Base-by-base conservation (phyloP, 2,113 vertebrate genomes). In the Lagopus leucura region DNA sequence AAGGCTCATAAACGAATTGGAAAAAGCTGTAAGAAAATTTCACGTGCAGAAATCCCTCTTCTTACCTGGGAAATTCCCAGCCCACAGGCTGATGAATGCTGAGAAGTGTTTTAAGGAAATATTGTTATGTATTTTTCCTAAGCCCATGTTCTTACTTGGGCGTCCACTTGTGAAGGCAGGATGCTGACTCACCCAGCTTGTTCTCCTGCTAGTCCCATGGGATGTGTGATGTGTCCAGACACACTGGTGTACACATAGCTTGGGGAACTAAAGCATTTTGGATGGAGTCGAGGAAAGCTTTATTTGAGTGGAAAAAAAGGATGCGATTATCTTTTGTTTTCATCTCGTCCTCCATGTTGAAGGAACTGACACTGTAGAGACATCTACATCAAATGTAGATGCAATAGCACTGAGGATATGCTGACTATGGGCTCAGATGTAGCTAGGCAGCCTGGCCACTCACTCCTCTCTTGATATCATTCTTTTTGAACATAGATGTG, bases 171-270 rank as follows among this genome's bases (percentile, higher is more conserved):
- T 71, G 76, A 86, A 96, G 69, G 73, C 92, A 95, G 96, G 96
- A 96, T 96, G 92, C 86, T 96, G 95, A 93, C 88, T 96, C 92
- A 95, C 8, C 5, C 88, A 52, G 75, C 69, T n/a, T 94, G 83
- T 94, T 96, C 93, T 90, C 79, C 82, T 4, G 1, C 13, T 43
- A 38, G 24, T 94, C 93, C 72, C 93, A 78, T 12, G 38, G 92
- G 90, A 57, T 52, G 38, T 34, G 42, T 60, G 88, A 67, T 92
- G 82, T 32, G 34, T 89, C 84, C 89, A 84, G 81, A 34, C 64
- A 76, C 87, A 45, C 60, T 93, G 86, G 48, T 77, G 58, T 45
- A 28, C 0, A 0, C 25, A 36, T 6, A 54, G 48, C 42, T 71
- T 81, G 38, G 73, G 32, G 93, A 75, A 67, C 0, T 1, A 80